phyloP scores from a whole-genome alignment of 2,113 vertebrate species.

The Columbina picui region DNA sequence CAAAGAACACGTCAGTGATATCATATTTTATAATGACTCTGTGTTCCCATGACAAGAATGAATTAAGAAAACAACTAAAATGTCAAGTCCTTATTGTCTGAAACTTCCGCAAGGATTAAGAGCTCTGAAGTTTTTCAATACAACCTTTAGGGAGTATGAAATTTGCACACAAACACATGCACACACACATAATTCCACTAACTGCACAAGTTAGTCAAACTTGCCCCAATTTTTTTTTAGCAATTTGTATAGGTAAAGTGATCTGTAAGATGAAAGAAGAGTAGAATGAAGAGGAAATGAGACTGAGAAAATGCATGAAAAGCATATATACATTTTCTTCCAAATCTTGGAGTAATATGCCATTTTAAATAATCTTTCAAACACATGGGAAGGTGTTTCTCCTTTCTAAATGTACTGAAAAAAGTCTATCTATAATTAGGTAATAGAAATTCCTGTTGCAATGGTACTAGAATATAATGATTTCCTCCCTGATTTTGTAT shows the following conservation, averaged over 20 bases:
- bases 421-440: background rate
- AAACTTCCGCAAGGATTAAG: background rate
- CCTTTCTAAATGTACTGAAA: background rate
- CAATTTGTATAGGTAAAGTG: background rate
- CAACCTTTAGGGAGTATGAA: background rate
- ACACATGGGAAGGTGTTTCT: background rate
- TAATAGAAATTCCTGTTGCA: constrained; percentile 10
- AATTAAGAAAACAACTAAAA: constrained; percentile 33
- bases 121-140: background rate
- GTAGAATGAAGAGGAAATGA: background rate
- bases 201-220: background rate
- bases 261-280: background rate
- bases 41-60: background rate
- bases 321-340: background rate
- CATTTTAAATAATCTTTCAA: constrained; percentile 8
- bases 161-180: background rate
- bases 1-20: background rate
- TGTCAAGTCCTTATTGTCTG: background rate
- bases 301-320: background rate
- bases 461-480: background rate
- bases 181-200: background rate
- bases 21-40: background rate
- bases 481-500: constrained; percentile 22
- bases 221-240: background rate
- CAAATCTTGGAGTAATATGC: background rate